Percentiles rank a stretch among this genome's conserved stretches.
Evolutionary conservation across 1,140 invertebrate genomes (phyloP).

Genomic region (Habropoda laboriosa): DNA sequence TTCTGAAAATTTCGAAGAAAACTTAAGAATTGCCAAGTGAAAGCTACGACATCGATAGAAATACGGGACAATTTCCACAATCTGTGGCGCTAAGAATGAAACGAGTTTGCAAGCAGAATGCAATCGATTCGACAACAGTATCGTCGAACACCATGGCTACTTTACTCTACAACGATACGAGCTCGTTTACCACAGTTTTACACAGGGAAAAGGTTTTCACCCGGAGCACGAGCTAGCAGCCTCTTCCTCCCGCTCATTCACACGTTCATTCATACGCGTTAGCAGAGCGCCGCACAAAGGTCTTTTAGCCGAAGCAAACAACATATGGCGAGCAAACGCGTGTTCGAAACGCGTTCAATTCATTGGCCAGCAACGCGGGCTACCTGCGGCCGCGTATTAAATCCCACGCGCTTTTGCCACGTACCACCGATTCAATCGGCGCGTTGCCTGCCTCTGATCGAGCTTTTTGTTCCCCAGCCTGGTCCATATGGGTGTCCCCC

Average conservation of each 20-base stretch:
- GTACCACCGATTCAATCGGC: constrained; percentile 53
- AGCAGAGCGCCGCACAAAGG: constrained; percentile 61
- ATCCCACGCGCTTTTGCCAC: constrained; percentile 58
- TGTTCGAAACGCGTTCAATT: constrained; percentile 59
- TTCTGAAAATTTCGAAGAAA: no score
- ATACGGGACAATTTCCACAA: no score
- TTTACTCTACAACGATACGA: neutral
- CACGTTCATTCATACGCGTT: constrained; percentile 60
- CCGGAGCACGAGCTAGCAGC: constrained; percentile 23
- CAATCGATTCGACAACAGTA: neutral
- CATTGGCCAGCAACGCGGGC: constrained; percentile 64
- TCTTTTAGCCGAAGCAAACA: constrained; percentile 69
- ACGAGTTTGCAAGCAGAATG: neutral
- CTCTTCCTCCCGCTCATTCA: constrained; percentile 15
- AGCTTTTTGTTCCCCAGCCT: constrained; percentile 58
- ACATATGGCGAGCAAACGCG: constrained; percentile 69
- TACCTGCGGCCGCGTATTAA: constrained; percentile 69
- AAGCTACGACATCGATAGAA: no score
- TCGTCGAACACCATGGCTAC: no score
- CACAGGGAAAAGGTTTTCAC: constrained; percentile 4
- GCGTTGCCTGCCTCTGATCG: constrained; percentile 36
- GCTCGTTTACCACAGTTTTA: neutral
- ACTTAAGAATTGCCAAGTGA: no score
- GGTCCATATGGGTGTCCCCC: constrained; percentile 60
- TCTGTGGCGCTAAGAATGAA: no score